Percentiles rank a stretch among this genome's conserved stretches.
Evolutionary conservation across 2,113 vertebrate genomes (phyloP).

Genomic region (Beaufortia kweichowensis): DNA sequence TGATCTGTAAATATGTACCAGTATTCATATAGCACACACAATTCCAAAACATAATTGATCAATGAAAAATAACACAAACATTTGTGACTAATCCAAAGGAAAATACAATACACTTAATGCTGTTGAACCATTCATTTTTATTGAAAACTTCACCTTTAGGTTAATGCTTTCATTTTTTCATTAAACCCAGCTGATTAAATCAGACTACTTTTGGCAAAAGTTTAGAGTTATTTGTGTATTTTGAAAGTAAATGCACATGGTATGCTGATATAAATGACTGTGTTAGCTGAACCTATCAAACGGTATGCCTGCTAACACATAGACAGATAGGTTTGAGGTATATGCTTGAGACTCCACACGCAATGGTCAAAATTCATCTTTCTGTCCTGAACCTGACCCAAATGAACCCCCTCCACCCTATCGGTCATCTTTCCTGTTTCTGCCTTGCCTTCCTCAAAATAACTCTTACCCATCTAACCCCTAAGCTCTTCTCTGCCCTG

Average conservation of each 20-base stretch:
- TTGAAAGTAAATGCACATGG: not conserved
- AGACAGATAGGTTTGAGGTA: slow-evolving; percentile 36
- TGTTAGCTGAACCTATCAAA: not conserved
- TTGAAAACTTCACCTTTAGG: too few species aligned
- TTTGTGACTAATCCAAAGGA: too few species aligned
- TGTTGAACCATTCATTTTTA: too few species aligned
- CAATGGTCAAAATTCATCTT: not conserved
- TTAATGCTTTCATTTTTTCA: too few species aligned
- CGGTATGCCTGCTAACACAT: not conserved
- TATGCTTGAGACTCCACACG: slow-evolving; percentile 56
- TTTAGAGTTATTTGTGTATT: not conserved
- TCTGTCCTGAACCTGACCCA: slow-evolving; percentile 6
- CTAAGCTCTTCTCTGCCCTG: slow-evolving; percentile 40
- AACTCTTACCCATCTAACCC: not conserved
- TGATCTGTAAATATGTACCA: too few species aligned
- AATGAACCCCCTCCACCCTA: not conserved
- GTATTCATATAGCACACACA: too few species aligned
- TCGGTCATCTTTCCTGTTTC: not conserved
- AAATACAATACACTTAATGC: too few species aligned
- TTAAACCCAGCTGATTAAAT: too few species aligned
- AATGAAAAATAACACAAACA: too few species aligned
- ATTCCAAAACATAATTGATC: too few species aligned
- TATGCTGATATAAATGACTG: slow-evolving; percentile 47
- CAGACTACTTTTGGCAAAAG: too few species aligned
- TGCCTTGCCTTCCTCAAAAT: slow-evolving; percentile 16